These are phyloP conservation scores for Limnephilus auricula DNA, from an alignment of 2,888 invertebrate species.

Conservation along the genomic window DNA sequence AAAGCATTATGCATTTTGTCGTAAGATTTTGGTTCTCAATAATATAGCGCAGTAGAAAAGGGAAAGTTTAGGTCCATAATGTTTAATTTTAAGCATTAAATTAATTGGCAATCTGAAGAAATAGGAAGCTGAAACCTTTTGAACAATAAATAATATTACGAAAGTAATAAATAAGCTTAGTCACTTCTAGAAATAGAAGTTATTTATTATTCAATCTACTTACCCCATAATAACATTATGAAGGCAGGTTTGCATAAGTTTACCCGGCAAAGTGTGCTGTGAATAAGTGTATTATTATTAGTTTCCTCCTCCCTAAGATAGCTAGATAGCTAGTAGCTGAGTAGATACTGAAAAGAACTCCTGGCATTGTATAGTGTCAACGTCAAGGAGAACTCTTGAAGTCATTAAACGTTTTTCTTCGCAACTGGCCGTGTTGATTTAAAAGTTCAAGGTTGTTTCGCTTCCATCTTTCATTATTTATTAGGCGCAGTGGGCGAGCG, in stretches of 20 bases:
- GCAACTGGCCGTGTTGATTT: constrained; percentile 7
- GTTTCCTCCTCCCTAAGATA: not conserved
- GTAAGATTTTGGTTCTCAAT: not conserved
- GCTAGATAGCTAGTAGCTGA: too few relatives aligned
- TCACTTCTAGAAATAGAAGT: not conserved
- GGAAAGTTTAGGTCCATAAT: not conserved
- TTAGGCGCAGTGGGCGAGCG: not conserved
- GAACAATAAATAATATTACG: not conserved
- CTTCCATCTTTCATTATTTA: constrained; percentile 4
- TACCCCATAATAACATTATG: not conserved
- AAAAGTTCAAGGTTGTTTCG: constrained; percentile 32
- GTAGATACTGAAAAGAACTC: not conserved
- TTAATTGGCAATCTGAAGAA: not conserved
- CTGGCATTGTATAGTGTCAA: constrained; percentile 19
- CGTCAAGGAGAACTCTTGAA: not conserved
- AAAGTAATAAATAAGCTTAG: not conserved
- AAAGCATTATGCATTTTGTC: not conserved
- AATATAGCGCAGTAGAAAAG: not conserved
- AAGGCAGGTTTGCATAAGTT: not conserved
- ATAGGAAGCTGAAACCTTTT: not conserved
- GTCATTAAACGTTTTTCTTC: not conserved
- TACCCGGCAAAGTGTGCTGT: not conserved
- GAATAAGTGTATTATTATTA: not conserved
- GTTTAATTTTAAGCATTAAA: too few relatives aligned
- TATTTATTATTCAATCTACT: not conserved